phyloP scores from a whole-genome alignment of 2,113 vertebrate genomes.

The Castor canadensis region DNA sequence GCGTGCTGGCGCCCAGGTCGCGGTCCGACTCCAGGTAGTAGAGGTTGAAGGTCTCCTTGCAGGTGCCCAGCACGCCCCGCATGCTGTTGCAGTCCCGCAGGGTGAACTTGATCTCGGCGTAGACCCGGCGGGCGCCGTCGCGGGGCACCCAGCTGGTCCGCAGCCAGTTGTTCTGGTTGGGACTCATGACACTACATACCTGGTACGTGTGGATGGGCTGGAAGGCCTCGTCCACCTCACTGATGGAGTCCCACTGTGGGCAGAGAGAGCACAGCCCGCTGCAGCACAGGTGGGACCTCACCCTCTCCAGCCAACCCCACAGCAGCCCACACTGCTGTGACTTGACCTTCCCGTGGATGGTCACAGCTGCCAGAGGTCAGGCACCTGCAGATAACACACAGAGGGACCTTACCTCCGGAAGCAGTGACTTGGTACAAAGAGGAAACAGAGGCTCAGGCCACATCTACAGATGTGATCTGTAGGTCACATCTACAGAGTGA shows the following conservation, averaged over 20 bases:
- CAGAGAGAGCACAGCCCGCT: conserved; percentile 21
- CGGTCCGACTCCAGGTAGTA: conserved; percentile 96
- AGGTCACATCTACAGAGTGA: too few relatives aligned
- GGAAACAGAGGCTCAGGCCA: neutral
- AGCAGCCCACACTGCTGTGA: fast-evolving
- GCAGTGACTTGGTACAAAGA: neutral
- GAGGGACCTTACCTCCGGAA: too few relatives aligned
- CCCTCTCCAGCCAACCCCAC: neutral
- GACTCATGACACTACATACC: conserved; percentile 98
- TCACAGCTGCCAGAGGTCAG: neutral
- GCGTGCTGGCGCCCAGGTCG: conserved; percentile 89
- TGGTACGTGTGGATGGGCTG: conserved; percentile 98
- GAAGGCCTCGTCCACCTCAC: conserved; percentile 98
- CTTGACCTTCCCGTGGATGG: neutral
- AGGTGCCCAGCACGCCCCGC: conserved; percentile 95
- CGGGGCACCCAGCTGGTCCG: conserved; percentile 94
- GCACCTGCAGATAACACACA: neutral
- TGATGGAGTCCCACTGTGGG: conserved; percentile 96
- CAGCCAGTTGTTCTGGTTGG: conserved; percentile 99
- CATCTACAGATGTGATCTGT: too few relatives aligned
- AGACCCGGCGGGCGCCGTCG: conserved; percentile 92
- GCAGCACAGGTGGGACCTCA: fast-evolving
- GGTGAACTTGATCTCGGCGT: conserved; percentile 97
- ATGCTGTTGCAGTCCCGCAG: conserved; percentile 98
- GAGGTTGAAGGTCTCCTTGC: conserved; percentile 99